Percentiles rank a stretch among this genome's conserved stretches.
Evolutionary conservation across 2,113 vertebrate species (phyloP).

Genomic region (Gavialis gangeticus): DNA sequence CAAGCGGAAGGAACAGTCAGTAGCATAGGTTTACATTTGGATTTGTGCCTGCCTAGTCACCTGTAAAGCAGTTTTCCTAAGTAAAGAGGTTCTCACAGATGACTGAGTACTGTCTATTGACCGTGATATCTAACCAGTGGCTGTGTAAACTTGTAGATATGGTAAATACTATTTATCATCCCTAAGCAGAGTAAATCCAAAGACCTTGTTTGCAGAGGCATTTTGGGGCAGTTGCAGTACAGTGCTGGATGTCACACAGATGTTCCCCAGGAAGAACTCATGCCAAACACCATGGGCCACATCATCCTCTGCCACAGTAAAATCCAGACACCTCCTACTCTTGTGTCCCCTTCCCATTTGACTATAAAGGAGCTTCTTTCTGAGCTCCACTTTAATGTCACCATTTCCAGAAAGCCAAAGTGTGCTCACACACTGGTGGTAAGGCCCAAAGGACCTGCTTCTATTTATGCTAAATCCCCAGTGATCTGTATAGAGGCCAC

Average conservation of each 20-base stretch:
- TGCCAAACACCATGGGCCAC: neutral
- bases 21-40: neutral
- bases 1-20: neutral
- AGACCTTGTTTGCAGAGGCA: slow-evolving; percentile 3
- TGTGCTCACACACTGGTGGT: neutral
- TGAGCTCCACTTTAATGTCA: neutral
- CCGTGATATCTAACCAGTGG: neutral
- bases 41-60: neutral
- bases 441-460: neutral
- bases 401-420: neutral
- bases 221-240: neutral
- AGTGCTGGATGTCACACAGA: neutral
- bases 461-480: neutral
- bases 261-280: neutral
- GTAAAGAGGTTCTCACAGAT: neutral
- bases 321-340: neutral
- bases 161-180: neutral
- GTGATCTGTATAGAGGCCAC: neutral
- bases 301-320: neutral
- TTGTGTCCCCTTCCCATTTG: neutral
- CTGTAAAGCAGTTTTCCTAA: neutral
- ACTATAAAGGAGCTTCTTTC: neutral
- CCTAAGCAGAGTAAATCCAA: slow-evolving; percentile 14
- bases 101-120: neutral
- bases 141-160: neutral